Evolutionary conservation across 2,113 vertebrate genomes (phyloP).

Genomic region (Xiphophorus maculatus): DNA sequence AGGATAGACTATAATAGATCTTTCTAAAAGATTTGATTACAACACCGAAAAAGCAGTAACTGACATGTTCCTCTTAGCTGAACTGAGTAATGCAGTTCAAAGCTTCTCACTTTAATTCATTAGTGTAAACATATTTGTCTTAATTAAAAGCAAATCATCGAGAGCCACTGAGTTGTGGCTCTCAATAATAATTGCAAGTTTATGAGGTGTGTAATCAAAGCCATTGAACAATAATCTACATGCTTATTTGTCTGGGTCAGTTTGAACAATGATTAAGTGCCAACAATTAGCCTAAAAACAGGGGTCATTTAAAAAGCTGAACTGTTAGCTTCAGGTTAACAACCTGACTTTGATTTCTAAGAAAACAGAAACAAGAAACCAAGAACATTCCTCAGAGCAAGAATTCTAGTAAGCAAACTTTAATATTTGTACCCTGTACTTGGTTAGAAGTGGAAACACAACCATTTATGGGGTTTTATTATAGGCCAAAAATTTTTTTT

Average conservation of each 20-base stretch:
- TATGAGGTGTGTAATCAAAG: constrained; percentile 28
- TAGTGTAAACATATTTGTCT: constrained; percentile 16
- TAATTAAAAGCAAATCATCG: constrained; percentile 23
- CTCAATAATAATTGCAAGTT: constrained; percentile 53
- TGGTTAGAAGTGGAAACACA: too few species aligned
- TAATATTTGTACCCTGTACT: too few species aligned
- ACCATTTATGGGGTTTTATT: too few species aligned
- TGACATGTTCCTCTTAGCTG: neutral
- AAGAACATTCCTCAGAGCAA: too few species aligned
- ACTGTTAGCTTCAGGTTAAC: constrained; percentile 15
- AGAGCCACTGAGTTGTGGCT: constrained; percentile 15
- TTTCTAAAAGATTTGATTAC: too few species aligned
- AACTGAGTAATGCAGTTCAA: neutral
- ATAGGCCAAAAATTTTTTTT: too few species aligned
- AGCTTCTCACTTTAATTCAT: neutral
- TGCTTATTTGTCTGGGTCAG: constrained; percentile 45
- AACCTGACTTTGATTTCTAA: constrained; percentile 39
- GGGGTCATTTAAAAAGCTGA: constrained; percentile 29
- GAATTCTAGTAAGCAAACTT: too few species aligned
- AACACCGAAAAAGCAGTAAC: too few species aligned
- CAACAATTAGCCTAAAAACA: constrained; percentile 11
- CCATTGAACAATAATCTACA: constrained; percentile 27
- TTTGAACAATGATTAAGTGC: constrained; percentile 38
- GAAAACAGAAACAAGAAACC: neutral
- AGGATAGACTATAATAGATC: too few species aligned